phyloP scores from a whole-genome alignment of 2,888 invertebrate species.

The Ypsolopha scabrella region DNA sequence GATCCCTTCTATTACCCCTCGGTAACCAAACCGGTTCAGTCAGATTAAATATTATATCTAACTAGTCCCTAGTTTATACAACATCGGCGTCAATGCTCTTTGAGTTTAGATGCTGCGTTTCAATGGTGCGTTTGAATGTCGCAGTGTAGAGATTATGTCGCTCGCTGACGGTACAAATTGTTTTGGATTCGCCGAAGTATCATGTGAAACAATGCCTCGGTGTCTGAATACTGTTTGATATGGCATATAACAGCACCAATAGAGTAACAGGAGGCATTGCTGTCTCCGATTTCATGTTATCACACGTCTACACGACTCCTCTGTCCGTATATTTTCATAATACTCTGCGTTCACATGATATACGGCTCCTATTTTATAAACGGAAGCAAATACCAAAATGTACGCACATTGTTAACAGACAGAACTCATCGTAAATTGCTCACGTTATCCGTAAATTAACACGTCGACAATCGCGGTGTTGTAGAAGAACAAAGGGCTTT shows the following conservation, averaged over 20 bases:
- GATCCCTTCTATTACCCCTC: too few species aligned
- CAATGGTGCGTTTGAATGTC: too few species aligned
- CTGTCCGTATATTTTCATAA: slow-evolving; percentile 1
- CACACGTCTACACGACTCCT: not conserved
- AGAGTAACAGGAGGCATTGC: slow-evolving; percentile 5
- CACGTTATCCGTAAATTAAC: not conserved
- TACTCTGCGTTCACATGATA: not conserved
- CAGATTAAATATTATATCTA: too few species aligned
- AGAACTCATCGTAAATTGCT: not conserved
- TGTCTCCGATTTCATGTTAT: slow-evolving; percentile 8
- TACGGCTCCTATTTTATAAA: not conserved
- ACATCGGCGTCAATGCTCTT: too few species aligned
- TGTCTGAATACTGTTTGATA: slow-evolving; percentile 3
- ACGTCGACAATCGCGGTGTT: slow-evolving; percentile 10
- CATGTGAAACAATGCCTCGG: slow-evolving; percentile 8
- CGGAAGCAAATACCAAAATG: not conserved
- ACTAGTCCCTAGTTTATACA: too few species aligned
- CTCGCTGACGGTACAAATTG: not conserved
- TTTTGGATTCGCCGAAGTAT: slow-evolving; percentile 2
- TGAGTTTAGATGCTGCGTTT: too few species aligned
- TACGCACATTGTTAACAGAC: not conserved
- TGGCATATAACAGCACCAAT: not conserved
- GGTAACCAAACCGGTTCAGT: too few species aligned
- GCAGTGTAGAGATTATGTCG: not conserved
- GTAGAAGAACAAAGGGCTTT: slow-evolving; percentile 15